phyloP scores from a whole-genome alignment of 2,888 invertebrate species.

The Coelopa pilipes region DNA sequence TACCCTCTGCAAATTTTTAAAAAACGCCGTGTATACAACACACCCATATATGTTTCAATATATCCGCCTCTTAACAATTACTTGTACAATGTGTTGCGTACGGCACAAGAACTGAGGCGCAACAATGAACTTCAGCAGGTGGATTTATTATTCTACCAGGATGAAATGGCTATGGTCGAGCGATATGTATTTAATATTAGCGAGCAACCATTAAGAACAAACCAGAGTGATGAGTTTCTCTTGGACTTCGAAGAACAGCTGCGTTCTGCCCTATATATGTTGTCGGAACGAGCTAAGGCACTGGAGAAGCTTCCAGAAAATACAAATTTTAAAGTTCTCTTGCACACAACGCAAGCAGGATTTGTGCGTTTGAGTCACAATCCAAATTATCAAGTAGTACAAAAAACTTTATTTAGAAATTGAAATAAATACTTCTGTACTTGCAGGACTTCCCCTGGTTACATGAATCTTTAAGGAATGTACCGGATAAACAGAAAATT shows the following conservation, averaged over 20 bases:
- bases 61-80: conserved; percentile 62
- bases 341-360: conserved; percentile 60
- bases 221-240: conserved; percentile 47
- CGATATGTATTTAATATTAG: conserved; percentile 48
- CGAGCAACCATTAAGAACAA: neutral
- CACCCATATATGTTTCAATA: conserved; percentile 58
- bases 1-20: conserved; percentile 64
- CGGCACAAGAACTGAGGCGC: conserved; percentile 52
- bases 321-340: conserved; percentile 56
- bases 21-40: conserved; percentile 60
- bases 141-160: conserved; percentile 56
- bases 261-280: conserved; percentile 54
- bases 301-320: conserved; percentile 53
- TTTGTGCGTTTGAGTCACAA: conserved; percentile 57
- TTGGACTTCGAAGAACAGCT: conserved; percentile 61
- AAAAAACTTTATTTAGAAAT: neutral
- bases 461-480: conserved; percentile 43
- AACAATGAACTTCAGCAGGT: conserved; percentile 49
- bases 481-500: conserved; percentile 40
- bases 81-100: conserved; percentile 53
- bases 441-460: conserved; percentile 64
- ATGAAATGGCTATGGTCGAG: conserved; percentile 48
- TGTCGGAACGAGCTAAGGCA: conserved; percentile 57
- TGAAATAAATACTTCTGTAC: neutral
- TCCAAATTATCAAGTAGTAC: conserved; percentile 53